Conservation (phyloP, 1,140 invertebrate species). For the Diabrotica virgifera region DNA sequence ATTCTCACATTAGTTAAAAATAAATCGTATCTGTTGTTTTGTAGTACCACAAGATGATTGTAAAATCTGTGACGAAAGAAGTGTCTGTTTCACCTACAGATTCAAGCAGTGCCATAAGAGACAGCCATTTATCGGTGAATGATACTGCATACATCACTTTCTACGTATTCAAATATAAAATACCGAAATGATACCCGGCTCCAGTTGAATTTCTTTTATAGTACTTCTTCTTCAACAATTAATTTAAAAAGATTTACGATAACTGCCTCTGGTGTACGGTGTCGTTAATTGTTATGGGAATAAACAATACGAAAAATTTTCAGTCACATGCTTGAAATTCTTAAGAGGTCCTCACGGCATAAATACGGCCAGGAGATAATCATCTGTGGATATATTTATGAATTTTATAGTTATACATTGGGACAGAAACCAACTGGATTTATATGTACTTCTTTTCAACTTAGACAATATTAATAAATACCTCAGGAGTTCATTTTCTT, state of each 20-base stretch:
- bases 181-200: not conserved
- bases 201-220: not conserved
- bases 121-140: too few relatives aligned
- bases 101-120: too few relatives aligned
- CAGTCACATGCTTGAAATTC: constrained; percentile 8
- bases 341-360: constrained; percentile 5
- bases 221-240: constrained; percentile 2
- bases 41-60: too few relatives aligned
- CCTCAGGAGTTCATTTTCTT: too few relatives aligned
- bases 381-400: constrained; percentile 12
- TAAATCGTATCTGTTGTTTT: too few relatives aligned
- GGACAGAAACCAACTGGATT: not conserved
- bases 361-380: constrained; percentile 7
- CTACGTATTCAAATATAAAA: not conserved
- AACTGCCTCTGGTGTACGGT: constrained; percentile 7
- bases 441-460: not conserved
- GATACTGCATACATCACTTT: not conserved
- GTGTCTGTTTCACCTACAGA: too few relatives aligned
- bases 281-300: constrained; percentile 12
- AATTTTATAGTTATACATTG: constrained; percentile 8
- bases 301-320: constrained; percentile 14
- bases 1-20: too few relatives aligned
- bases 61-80: too few relatives aligned
- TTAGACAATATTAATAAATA: too few relatives aligned
- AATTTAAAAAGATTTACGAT: constrained; percentile 13